Percentiles rank a stretch among this genome's conserved stretches.
Conservation (phyloP, 2,797 vertebrate species). For the Mus caroli region DNA sequence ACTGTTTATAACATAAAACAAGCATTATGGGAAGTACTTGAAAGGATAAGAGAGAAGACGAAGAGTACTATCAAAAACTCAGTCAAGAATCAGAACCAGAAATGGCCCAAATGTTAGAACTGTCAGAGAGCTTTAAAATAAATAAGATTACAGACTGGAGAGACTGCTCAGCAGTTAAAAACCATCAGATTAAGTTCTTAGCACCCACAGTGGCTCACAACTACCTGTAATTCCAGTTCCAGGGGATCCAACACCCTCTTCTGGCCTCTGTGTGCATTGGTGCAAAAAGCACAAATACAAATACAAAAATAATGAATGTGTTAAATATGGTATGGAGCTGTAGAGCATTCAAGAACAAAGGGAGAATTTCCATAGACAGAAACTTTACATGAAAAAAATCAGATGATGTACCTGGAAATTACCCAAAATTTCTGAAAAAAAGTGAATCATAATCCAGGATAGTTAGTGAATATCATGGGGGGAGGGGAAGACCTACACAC, state of each 20-base stretch:
- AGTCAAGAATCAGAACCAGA: slow-evolving; percentile 46
- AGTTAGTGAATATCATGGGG: background rate
- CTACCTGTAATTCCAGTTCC: background rate
- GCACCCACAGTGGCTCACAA: background rate
- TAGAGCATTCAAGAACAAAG: slow-evolving; percentile 33
- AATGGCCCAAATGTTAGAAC: background rate
- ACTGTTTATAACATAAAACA: background rate
- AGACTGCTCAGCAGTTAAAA: background rate
- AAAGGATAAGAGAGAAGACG: background rate
- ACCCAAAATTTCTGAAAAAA: slow-evolving; percentile 11
- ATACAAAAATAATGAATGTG: background rate
- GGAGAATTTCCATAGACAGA: background rate
- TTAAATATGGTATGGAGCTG: background rate
- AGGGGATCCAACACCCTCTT: background rate
- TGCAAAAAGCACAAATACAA: background rate
- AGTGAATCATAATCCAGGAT: background rate
- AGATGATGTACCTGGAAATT: background rate
- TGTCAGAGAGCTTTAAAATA: slow-evolving; percentile 42
- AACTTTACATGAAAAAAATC: slow-evolving; percentile 18
- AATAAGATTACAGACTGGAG: background rate
- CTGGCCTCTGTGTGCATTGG: background rate
- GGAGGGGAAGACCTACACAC: background rate
- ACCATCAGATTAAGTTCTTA: background rate
- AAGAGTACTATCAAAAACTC: background rate
- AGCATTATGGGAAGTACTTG: background rate